These are phyloP conservation scores for Pasiphila rectangulata DNA, from an alignment of 2,888 invertebrate genomes.

Conservation along the genomic window DNA sequence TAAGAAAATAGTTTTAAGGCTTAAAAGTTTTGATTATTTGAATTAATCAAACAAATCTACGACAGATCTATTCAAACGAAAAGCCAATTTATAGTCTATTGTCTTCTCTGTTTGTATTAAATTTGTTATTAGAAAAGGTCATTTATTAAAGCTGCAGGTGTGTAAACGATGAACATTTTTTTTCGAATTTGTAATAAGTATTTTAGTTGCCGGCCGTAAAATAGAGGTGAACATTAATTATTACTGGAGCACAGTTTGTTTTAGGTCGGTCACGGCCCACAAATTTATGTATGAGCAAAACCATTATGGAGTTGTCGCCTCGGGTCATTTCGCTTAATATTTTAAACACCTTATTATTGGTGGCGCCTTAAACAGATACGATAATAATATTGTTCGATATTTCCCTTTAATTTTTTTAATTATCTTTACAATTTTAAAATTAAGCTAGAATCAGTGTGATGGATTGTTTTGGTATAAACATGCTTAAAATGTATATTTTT, in stretches of 20 bases:
- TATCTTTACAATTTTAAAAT: background rate
- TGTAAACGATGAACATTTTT: conserved; percentile 45
- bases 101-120: conserved; percentile 8
- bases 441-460: too few relatives aligned
- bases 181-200: conserved; percentile 63
- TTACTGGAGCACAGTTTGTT: conserved; percentile 69
- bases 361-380: conserved; percentile 22
- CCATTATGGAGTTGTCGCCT: conserved; percentile 73
- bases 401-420: background rate
- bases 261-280: conserved; percentile 68
- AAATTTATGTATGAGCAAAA: conserved; percentile 73
- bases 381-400: too few relatives aligned
- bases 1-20: conserved; percentile 35
- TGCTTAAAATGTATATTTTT: too few relatives aligned
- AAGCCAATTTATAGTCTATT: background rate
- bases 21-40: conserved; percentile 6
- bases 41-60: conserved; percentile 1
- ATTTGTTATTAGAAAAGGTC: conserved; percentile 15
- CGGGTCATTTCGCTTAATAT: conserved; percentile 49
- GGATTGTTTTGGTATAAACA: too few relatives aligned
- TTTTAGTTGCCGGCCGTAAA: conserved; percentile 69
- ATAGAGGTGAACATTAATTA: conserved; percentile 75
- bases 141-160: conserved; percentile 54
- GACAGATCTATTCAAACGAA: background rate
- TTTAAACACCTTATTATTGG: conserved; percentile 24